Evolutionary conservation across 1,140 invertebrate species (phyloP), one percentile per base, ranked within the genome.

Genomic region (Mamestra configurata): DNA sequence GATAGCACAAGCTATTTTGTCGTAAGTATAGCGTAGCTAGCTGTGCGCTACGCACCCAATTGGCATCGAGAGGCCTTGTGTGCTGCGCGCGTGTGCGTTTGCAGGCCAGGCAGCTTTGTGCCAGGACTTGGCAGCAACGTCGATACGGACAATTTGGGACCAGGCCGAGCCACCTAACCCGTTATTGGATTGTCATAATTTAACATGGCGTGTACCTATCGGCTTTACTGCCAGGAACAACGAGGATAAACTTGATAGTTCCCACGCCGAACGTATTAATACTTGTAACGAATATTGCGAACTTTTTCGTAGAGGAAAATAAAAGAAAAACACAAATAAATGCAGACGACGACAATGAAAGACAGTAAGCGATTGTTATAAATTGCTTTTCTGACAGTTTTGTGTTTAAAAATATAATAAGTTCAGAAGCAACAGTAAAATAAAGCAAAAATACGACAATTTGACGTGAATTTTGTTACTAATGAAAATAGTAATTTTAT

Each of bases 171-270:
- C 83, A 92, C 90, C 89, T 89, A 90, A 81, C 82, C 70, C 81
- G 87, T 91, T 93, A 93, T 91, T 90, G 89, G 88, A 88, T 90
- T 89, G 89, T 92, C 89, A 92, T 92, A 90, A 92, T 90, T 93
- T 90, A 90, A 86, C 88, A 89, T 86, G 78, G 75, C 83, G 66
- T 84, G 84, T 88, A 92, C 82, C 79, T 88, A 88, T 86, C 79
- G 84, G 85, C 87, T 83, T 87, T 81, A 84, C 81, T 88, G 87
- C 86, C 77, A 83, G 79, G 35, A 82, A 78, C 77, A 79, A 79
- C 64, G 61, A 31, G 75, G 64, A 79, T 81, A 83, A 85, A 84
- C 86, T 85, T 81, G 81, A 82, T 83, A 79, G 79, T 78, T 66
- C 77, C 51, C 51, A 81, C 51, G 83, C 83, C 81, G 84, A 83